Conservation (phyloP, 2,113 vertebrate species). For the Microtus ochrogaster region DNA sequence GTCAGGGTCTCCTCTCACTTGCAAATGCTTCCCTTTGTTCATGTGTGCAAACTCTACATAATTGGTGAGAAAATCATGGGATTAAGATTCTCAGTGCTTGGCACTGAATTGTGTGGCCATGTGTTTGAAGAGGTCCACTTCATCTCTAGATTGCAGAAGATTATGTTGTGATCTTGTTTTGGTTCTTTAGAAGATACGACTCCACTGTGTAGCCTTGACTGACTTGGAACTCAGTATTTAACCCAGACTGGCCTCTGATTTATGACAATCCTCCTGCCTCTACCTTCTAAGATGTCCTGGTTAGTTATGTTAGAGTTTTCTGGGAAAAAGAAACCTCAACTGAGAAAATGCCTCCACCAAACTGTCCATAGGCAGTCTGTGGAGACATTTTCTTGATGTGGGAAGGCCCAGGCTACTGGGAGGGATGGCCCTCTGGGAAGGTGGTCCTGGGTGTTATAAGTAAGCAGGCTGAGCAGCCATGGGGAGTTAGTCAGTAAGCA, state of each 20-base stretch:
- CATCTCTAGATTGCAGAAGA: background rate
- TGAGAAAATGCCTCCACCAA: background rate
- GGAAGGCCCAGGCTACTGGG: background rate
- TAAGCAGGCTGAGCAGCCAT: background rate
- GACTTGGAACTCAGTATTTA: background rate
- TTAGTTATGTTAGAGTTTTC: background rate
- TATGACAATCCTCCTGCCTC: background rate
- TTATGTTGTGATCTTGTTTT: background rate
- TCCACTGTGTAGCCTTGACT: background rate
- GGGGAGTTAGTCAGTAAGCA: background rate
- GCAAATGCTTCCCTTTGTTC: slow-evolving; percentile 31
- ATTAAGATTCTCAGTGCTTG: background rate
- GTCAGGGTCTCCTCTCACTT: background rate
- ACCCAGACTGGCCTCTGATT: background rate
- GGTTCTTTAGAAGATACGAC: background rate
- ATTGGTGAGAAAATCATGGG: slow-evolving; percentile 21
- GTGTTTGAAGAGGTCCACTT: background rate
- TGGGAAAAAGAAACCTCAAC: background rate
- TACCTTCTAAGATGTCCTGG: background rate
- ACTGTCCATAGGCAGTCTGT: background rate
- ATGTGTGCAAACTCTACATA: background rate
- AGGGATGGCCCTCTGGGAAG: background rate
- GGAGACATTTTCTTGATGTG: background rate
- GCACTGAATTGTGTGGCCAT: background rate
- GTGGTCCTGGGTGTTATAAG: background rate